Conservation (phyloP, 2,888 invertebrate species). For the Mesorhabditis spiculigera region DNA sequence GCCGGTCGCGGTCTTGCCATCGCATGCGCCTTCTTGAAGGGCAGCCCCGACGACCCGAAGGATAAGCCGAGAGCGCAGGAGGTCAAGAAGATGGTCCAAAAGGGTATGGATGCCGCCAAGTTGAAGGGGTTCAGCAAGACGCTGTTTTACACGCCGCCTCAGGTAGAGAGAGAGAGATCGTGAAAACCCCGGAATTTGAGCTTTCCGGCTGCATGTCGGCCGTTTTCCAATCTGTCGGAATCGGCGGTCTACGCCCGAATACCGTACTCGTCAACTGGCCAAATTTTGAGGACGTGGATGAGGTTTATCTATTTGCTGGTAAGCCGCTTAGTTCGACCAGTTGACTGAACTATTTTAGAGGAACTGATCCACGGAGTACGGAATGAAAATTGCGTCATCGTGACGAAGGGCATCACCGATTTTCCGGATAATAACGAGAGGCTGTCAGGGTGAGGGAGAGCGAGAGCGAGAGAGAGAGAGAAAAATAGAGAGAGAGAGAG, state of each 20-base stretch:
- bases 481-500: slow-evolving; percentile 68
- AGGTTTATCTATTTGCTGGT: slow-evolving; percentile 41
- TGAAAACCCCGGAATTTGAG: slow-evolving; percentile 18
- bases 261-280: slow-evolving; percentile 98
- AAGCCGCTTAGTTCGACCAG: not conserved
- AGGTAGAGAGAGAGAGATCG: slow-evolving; percentile 51
- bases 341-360: slow-evolving; percentile 31
- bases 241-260: slow-evolving; percentile 96
- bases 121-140: slow-evolving; percentile 97
- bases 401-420: slow-evolving; percentile 94
- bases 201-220: slow-evolving; percentile 54
- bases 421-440: slow-evolving; percentile 85
- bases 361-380: slow-evolving; percentile 72
- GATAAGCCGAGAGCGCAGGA: slow-evolving; percentile 68
- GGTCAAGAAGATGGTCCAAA: slow-evolving; percentile 60
- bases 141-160: slow-evolving; percentile 77
- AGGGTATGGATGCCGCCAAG: slow-evolving; percentile 79
- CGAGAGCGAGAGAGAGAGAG: slow-evolving; percentile 71
- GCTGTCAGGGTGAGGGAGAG: slow-evolving; percentile 68
- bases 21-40: slow-evolving; percentile 75
- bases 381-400: slow-evolving; percentile 87
- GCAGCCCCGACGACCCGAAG: slow-evolving; percentile 64
- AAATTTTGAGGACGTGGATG: slow-evolving; percentile 63
- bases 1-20: slow-evolving; percentile 79
- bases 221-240: slow-evolving; percentile 83